phyloP scores from a whole-genome alignment of 2,888 invertebrate genomes.

The Metacarcinus magister region DNA sequence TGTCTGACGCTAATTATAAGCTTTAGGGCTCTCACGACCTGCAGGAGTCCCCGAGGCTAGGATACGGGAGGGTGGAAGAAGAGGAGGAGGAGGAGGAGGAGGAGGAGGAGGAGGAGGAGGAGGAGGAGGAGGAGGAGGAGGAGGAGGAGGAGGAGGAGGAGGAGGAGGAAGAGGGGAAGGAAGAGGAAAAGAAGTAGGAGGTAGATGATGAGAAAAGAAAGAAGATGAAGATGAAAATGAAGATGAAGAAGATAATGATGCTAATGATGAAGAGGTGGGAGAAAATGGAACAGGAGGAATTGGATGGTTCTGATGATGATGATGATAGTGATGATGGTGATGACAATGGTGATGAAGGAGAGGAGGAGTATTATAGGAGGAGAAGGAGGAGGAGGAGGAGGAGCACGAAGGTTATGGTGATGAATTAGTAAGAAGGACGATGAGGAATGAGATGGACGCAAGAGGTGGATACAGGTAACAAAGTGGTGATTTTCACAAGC shows the following conservation, averaged over 20 bases:
- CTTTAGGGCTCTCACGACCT: neutral
- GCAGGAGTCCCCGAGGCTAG: neutral
- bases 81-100: neutral
- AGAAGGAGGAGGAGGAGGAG: neutral
- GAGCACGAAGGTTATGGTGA: neutral
- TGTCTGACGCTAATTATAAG: constrained; percentile 9
- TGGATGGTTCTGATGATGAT: no score
- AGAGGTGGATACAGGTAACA: neutral
- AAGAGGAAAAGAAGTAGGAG: no score
- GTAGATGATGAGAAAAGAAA: no score
- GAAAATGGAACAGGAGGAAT: no score
- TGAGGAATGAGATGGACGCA: neutral
- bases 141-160: neutral
- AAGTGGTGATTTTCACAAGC: no score
- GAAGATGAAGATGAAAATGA: no score
- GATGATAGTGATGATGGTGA: no score
- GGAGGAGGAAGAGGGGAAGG: neutral
- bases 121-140: neutral
- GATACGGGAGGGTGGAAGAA: neutral
- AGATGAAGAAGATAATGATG: no score
- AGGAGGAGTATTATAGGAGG: neutral
- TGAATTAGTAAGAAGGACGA: neutral
- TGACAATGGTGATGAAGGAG: no score
- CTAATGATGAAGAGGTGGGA: no score
- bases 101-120: neutral